Conservation (phyloP, 2,797 vertebrate genomes). For the Vireo griseus region DNA sequence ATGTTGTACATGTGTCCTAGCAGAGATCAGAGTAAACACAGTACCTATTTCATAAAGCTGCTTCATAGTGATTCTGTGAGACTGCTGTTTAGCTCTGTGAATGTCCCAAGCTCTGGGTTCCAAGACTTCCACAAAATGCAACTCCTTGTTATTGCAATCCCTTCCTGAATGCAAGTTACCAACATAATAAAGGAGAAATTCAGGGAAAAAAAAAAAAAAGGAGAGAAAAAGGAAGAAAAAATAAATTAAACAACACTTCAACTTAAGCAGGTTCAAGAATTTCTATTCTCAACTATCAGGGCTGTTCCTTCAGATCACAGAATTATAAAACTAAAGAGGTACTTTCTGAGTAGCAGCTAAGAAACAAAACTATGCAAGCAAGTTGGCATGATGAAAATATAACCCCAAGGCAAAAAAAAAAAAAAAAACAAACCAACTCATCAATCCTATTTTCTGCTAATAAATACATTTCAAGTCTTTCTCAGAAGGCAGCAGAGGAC, state of each 20-base stretch:
- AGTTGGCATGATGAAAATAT: neutral
- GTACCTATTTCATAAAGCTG: neutral
- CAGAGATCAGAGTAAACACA: neutral
- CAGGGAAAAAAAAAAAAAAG: neutral
- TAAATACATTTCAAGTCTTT: neutral
- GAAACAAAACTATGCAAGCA: neutral
- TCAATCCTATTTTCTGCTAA: neutral
- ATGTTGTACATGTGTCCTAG: neutral
- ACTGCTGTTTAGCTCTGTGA: neutral
- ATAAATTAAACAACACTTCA: neutral
- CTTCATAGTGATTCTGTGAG: neutral
- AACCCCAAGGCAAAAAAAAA: neutral
- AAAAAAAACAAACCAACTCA: neutral
- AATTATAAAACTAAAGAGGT: neutral
- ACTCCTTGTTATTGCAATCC: neutral
- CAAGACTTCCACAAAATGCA: neutral
- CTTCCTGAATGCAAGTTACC: neutral
- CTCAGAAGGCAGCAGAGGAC: neutral
- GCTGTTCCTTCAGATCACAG: neutral
- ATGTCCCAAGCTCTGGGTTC: neutral
- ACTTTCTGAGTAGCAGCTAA: neutral
- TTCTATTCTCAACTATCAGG: neutral
- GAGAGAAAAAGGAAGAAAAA: fast-evolving
- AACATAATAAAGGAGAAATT: neutral
- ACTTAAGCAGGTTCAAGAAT: neutral